phyloP scores from a whole-genome alignment of 2,888 invertebrate species.

The Ptychoptera contaminata region DNA sequence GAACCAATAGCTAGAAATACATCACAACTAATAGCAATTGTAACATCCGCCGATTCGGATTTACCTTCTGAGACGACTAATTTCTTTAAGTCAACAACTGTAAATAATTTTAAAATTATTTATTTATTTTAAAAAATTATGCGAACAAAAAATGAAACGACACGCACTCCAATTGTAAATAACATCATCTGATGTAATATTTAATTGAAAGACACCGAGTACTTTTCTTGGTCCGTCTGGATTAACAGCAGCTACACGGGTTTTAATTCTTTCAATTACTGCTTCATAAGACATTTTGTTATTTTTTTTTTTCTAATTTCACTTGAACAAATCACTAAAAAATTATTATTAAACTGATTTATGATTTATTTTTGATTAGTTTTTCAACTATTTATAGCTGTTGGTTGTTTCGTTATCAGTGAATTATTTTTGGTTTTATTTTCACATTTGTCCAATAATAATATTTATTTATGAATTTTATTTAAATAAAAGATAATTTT shows the following conservation, averaged over 20 bases:
- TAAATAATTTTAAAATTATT: background rate
- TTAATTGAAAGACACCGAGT: slow-evolving; percentile 8
- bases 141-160: background rate
- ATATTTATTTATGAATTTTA: too few species aligned
- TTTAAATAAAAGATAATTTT: too few species aligned
- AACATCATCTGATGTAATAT: slow-evolving; percentile 4
- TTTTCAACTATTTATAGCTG: too few species aligned
- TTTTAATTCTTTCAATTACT: slow-evolving; percentile 8
- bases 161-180: slow-evolving; percentile 1
- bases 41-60: slow-evolving; percentile 5
- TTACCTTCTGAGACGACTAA: slow-evolving; percentile 5
- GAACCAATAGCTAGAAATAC: slow-evolving; percentile 4
- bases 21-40: slow-evolving; percentile 4
- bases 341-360: too few species aligned
- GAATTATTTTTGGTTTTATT: too few species aligned
- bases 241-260: slow-evolving; percentile 7
- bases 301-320: background rate
- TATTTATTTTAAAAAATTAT: background rate
- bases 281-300: slow-evolving; percentile 6
- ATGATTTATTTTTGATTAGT: too few species aligned
- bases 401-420: too few species aligned
- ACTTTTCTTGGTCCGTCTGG: slow-evolving; percentile 8
- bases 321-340: too few species aligned
- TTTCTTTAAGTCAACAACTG: slow-evolving; percentile 7
- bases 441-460: too few species aligned